Evolutionary conservation across 1,140 invertebrate genomes (phyloP).

Genomic region (Drosophila rhopaloa): DNA sequence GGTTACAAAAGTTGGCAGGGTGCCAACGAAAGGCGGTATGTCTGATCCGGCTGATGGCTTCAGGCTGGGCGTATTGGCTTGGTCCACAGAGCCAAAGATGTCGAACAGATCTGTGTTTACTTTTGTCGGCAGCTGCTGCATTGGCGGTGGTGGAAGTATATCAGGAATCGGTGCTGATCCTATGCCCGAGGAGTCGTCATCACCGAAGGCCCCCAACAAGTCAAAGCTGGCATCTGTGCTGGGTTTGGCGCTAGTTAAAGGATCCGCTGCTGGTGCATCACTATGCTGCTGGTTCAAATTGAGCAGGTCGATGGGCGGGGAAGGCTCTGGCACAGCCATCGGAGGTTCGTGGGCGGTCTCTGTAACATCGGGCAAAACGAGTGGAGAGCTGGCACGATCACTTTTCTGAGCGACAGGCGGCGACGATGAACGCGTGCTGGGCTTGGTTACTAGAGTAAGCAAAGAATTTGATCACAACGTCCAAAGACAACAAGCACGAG

Average conservation of each 20-base stretch:
- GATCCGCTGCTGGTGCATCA: slow-evolving; percentile 42
- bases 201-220: slow-evolving; percentile 87
- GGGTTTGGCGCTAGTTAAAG: slow-evolving; percentile 81
- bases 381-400: slow-evolving; percentile 56
- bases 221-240: slow-evolving; percentile 86
- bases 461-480: not conserved
- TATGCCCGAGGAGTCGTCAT: slow-evolving; percentile 77
- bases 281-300: slow-evolving; percentile 85
- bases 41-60: slow-evolving; percentile 38
- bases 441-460: slow-evolving; percentile 72
- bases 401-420: slow-evolving; percentile 22
- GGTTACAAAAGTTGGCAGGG: slow-evolving; percentile 62
- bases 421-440: slow-evolving; percentile 43
- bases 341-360: slow-evolving; percentile 68
- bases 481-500: not conserved
- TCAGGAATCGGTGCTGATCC: slow-evolving; percentile 77
- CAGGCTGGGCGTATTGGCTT: slow-evolving; percentile 35
- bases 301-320: slow-evolving; percentile 85
- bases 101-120: slow-evolving; percentile 75
- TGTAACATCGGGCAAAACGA: slow-evolving; percentile 76
- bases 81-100: slow-evolving; percentile 71
- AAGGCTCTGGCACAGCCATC: slow-evolving; percentile 62
- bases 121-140: slow-evolving; percentile 51
- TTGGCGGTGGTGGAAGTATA: slow-evolving; percentile 48
- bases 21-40: slow-evolving; percentile 53